Evolutionary conservation across 2,888 invertebrate genomes (phyloP).

Genomic region (Lithosia quadra): DNA sequence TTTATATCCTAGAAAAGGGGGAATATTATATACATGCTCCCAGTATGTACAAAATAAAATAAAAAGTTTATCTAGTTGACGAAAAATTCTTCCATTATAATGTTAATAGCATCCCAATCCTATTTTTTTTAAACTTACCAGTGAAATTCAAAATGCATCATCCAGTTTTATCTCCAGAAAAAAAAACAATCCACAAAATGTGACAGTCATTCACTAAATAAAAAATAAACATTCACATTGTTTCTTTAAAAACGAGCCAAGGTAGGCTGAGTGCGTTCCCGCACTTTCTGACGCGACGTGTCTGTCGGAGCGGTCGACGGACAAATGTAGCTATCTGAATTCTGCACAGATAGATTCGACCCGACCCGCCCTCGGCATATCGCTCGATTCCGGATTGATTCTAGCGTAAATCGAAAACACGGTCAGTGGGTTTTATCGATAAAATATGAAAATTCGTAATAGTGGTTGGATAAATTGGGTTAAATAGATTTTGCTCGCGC

Average conservation of each 20-base stretch:
- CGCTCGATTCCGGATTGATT: constrained; percentile 52
- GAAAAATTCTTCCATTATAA: no score
- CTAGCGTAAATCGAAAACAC: constrained; percentile 43
- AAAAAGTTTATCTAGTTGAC: no score
- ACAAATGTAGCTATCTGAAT: constrained; percentile 51
- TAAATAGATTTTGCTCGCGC: constrained; percentile 36
- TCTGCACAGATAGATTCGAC: constrained; percentile 50
- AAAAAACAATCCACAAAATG: constrained; percentile 42
- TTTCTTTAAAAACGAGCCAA: constrained; percentile 42
- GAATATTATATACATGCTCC: no score
- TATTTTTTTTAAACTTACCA: constrained; percentile 40
- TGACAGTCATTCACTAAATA: constrained; percentile 45
- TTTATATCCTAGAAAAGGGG: no score
- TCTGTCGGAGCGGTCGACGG: constrained; percentile 46
- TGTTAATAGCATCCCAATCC: no score
- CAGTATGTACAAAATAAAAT: no score
- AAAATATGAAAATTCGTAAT: constrained; percentile 52
- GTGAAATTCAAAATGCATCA: constrained; percentile 29
- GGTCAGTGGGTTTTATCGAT: constrained; percentile 48
- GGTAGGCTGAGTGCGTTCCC: constrained; percentile 40
- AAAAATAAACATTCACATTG: constrained; percentile 52
- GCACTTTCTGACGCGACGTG: constrained; percentile 51
- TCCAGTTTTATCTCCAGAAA: constrained; percentile 41
- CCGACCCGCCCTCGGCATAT: constrained; percentile 54
- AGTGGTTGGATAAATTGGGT: constrained; percentile 45